Conservation (phyloP, 2,113 vertebrate species). For the Baryphthengus martii region DNA sequence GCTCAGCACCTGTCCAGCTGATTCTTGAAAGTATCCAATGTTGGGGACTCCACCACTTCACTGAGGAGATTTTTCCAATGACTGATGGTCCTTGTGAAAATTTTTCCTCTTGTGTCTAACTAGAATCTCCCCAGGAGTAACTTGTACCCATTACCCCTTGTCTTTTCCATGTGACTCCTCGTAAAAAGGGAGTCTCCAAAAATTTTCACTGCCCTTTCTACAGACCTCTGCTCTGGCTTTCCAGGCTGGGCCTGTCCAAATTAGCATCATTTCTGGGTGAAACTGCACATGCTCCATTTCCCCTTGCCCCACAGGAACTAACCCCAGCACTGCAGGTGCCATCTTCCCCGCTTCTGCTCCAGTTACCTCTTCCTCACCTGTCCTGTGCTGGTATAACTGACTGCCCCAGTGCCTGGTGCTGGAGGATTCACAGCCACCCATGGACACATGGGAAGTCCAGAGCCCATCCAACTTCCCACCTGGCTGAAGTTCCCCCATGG, state of each 20-base stretch:
- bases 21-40: not conserved
- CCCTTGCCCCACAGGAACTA: not conserved
- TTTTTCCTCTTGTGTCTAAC: not conserved
- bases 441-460: not conserved
- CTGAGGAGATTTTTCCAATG: not conserved
- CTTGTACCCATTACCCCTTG: too few relatives aligned
- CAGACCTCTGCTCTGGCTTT: not conserved
- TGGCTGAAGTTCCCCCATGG: not conserved
- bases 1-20: not conserved
- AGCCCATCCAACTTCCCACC: not conserved
- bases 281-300: not conserved
- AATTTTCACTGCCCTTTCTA: not conserved
- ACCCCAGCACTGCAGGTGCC: not conserved
- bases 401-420: not conserved
- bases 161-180: not conserved
- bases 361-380: not conserved
- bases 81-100: not conserved
- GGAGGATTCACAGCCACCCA: fast-evolving
- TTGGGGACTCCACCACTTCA: not conserved
- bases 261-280: not conserved
- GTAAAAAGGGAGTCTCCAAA: not conserved
- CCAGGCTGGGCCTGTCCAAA: not conserved
- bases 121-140: not conserved
- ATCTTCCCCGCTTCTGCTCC: not conserved
- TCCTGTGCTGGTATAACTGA: not conserved